A percentile compares a stretch with the other conserved stretches of the same genome.
Conservation (phyloP, 2,797 vertebrate genomes). For the Danio aesculapii region DNA sequence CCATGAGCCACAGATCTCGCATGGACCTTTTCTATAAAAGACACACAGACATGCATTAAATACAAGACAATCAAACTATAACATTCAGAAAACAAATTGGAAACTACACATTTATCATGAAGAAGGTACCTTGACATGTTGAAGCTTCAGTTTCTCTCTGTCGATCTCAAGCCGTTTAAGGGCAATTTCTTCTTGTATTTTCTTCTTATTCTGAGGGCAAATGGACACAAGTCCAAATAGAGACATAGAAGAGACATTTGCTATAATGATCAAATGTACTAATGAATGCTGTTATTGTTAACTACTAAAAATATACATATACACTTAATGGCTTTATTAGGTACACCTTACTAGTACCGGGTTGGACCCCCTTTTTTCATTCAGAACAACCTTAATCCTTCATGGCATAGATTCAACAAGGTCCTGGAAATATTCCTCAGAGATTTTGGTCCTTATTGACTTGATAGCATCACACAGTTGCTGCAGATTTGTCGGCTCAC, state of each 20-base stretch:
- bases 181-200: slow-evolving; percentile 92
- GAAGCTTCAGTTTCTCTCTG: slow-evolving; percentile 92
- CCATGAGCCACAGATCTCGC: slow-evolving; percentile 95
- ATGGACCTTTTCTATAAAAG: slow-evolving; percentile 88
- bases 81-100: background rate
- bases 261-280: background rate
- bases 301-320: background rate
- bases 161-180: slow-evolving; percentile 90
- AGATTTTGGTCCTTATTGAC: too few relatives aligned
- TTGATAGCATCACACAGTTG: too few relatives aligned
- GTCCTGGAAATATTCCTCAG: too few relatives aligned
- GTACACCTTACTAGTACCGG: too few relatives aligned
- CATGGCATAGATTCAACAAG: too few relatives aligned
- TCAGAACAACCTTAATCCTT: too few relatives aligned
- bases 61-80: background rate
- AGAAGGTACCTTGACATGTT: slow-evolving; percentile 90
- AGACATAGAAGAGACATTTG: background rate
- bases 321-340: too few relatives aligned
- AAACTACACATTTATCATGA: background rate
- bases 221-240: background rate
- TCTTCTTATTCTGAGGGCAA: slow-evolving; percentile 89
- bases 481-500: too few relatives aligned
- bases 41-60: slow-evolving; percentile 13
- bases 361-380: too few relatives aligned
- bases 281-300: background rate